phyloP scores from a whole-genome alignment of 2,113 vertebrate genomes.

The Cyprinodon brontotheroides region DNA sequence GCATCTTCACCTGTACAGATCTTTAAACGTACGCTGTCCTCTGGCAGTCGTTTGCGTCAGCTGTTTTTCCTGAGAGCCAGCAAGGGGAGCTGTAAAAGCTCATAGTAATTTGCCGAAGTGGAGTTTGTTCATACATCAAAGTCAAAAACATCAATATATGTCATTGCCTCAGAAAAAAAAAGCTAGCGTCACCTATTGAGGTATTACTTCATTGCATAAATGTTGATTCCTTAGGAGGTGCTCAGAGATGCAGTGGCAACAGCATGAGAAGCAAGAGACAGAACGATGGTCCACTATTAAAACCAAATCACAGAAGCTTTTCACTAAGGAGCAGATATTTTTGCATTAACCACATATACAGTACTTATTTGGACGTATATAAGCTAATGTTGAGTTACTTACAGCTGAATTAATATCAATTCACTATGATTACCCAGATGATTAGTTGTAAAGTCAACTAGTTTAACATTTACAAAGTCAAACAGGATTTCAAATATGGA shows the following conservation, averaged over 20 bases:
- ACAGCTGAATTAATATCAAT: neutral
- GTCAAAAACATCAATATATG: constrained; percentile 43
- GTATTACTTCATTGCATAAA: neutral
- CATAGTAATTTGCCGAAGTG: constrained; percentile 65
- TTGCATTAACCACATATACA: neutral
- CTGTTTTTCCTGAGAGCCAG: constrained; percentile 16
- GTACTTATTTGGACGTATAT: neutral
- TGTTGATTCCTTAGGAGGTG: neutral
- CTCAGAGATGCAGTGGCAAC: neutral
- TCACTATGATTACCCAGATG: neutral
- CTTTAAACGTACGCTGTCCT: neutral
- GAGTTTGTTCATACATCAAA: constrained; percentile 52
- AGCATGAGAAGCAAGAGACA: neutral
- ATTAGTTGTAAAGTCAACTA: neutral
- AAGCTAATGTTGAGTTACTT: neutral
- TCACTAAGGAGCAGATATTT: neutral
- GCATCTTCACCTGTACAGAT: neutral
- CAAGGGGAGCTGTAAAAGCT: constrained; percentile 11
- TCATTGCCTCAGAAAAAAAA: constrained; percentile 23
- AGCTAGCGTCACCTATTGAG: constrained; percentile 1
- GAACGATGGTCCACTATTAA: neutral
- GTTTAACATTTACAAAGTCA: neutral
- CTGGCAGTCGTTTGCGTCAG: neutral
- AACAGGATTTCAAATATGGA: neutral
- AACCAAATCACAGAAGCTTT: neutral